Evolutionary conservation across 2,888 invertebrate species (phyloP).

Genomic region (Papilio demoleus): DNA sequence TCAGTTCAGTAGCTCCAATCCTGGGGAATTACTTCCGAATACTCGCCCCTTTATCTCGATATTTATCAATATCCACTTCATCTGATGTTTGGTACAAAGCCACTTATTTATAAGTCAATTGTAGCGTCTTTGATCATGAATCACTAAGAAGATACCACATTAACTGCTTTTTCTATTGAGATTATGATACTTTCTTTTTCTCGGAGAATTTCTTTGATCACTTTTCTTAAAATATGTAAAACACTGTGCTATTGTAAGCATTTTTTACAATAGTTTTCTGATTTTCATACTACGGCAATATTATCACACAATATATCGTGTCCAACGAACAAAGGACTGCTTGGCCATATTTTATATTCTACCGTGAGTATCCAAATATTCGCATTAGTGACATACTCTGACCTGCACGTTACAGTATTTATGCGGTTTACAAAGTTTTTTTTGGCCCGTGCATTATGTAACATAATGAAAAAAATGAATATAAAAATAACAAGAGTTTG

Average conservation of each 20-base stretch:
- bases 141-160: too few relatives aligned
- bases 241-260: background rate
- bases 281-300: too few relatives aligned
- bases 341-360: too few relatives aligned
- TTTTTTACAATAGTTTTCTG: background rate
- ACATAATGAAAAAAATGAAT: background rate
- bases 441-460: background rate
- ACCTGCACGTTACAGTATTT: background rate
- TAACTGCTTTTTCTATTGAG: too few relatives aligned
- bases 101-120: background rate
- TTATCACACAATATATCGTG: too few relatives aligned
- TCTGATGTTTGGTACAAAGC: slow-evolving; percentile 3
- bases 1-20: slow-evolving; percentile 60
- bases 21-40: slow-evolving; percentile 42
- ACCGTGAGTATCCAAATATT: too few relatives aligned
- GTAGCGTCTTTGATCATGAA: too few relatives aligned
- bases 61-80: slow-evolving; percentile 28
- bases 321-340: too few relatives aligned
- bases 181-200: too few relatives aligned
- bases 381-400: too few relatives aligned
- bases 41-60: slow-evolving; percentile 36
- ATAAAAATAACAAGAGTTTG: slow-evolving; percentile 26
- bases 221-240: too few relatives aligned
- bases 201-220: too few relatives aligned
- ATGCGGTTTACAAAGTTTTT: background rate